Conservation (phyloP, 2,113 vertebrate species). For the rabbit (Oryctolagus cuniculus) region DNA sequence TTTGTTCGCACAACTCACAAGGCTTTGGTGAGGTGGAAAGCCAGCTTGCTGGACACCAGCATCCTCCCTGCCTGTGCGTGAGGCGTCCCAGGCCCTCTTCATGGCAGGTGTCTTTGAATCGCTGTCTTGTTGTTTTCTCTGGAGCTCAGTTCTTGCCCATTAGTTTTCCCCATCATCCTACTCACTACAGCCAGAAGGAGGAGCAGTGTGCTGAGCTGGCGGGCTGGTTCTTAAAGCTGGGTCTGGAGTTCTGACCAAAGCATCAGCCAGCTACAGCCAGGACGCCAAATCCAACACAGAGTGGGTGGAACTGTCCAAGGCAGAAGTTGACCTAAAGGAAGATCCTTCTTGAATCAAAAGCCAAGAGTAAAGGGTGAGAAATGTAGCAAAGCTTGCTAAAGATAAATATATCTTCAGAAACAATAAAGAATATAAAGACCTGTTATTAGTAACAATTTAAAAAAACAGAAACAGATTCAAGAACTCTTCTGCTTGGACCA, state of each 20-base stretch:
- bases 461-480: background rate
- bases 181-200: background rate
- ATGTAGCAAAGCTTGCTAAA: background rate
- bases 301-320: background rate
- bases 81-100: background rate
- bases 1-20: too few species aligned
- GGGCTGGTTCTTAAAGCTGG: background rate
- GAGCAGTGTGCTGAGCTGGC: background rate
- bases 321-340: background rate
- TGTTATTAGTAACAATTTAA: background rate
- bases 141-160: background rate
- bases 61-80: background rate
- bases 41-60: background rate
- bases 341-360: background rate
- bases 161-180: background rate
- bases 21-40: background rate
- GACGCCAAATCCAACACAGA: background rate
- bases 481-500: background rate
- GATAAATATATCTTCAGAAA: background rate
- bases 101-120: background rate
- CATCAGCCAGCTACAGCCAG: background rate
- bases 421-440: background rate
- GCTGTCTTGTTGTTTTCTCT: background rate
- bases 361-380: background rate
- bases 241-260: background rate